These are phyloP conservation scores for Steatocranus sp. DNA, from an alignment of 2,797 vertebrate genomes.

Conservation along the genomic window DNA sequence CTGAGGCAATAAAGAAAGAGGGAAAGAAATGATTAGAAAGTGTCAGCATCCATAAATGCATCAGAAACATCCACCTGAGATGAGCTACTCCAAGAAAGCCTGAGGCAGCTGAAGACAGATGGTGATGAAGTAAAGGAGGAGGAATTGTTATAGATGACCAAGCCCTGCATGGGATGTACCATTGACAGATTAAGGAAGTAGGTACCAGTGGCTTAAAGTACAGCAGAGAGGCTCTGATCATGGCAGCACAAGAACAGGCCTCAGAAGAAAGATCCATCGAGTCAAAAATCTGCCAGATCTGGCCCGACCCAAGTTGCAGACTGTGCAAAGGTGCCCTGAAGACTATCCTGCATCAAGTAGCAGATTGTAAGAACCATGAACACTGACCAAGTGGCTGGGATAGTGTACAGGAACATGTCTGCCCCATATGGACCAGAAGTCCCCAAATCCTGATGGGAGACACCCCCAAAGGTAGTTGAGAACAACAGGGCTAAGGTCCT, in stretches of 20 bases:
- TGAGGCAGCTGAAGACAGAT: not conserved
- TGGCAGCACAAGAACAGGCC: not conserved
- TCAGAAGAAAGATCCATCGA: not conserved
- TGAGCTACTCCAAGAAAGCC: not conserved
- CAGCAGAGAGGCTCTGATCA: not conserved
- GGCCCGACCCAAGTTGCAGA: accelerated
- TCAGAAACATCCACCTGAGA: not conserved
- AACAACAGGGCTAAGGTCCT: not conserved
- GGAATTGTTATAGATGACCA: not conserved
- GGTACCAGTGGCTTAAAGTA: not conserved
- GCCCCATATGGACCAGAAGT: not conserved
- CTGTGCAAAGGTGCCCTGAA: not conserved
- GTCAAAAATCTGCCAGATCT: not conserved
- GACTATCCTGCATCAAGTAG: not conserved
- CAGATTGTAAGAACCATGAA: not conserved
- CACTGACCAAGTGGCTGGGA: not conserved
- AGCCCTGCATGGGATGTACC: not conserved
- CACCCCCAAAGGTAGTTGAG: not conserved
- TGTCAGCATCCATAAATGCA: not conserved
- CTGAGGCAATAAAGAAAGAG: not conserved
- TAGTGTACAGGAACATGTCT: not conserved
- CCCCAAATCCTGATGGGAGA: not conserved
- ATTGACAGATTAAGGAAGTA: not conserved
- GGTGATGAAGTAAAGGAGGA: accelerated
- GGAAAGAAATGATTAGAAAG: not conserved